Evolutionary conservation across 2,888 invertebrate genomes (phyloP), one percentile per base, ranked within the genome.

Genomic region (Harmothoe impar): DNA sequence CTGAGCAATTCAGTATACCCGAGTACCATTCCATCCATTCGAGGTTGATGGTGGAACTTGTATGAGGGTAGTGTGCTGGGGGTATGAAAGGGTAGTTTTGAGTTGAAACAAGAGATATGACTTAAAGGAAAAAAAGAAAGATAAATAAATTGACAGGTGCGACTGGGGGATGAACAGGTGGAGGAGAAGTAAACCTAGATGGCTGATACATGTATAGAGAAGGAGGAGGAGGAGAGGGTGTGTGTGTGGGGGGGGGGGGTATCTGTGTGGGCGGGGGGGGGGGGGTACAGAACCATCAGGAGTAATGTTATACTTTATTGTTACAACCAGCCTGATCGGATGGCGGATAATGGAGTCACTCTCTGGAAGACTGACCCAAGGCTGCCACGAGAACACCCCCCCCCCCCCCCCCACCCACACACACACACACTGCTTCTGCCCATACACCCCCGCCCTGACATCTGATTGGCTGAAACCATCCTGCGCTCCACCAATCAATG

Each of bases 301-400:
- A 29, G 84, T 84, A 51, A 72, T 29, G 84, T 23, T 84, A 51
- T 35, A 84, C 51, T 84, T 84, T 84, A 84, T 84, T 84, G 84
- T 84, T 25, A 17, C 33, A n/a, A 23, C 43, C 84, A 84, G 84
- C 17, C 29, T 12, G 43, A 23, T 84, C 43, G 84, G 51, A 17
- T 20, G 20, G 54, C 29, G 54, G 56, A 86, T 23, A 86, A 86
- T 86, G 54, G 33, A 54, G 25, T 52, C 86, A 86, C 56, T 52
- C 54, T 86, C 86, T 29, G 86, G 86, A 86, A 86, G 86, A 86
- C 23, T 29, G 29, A 52, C 52, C 86, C 52, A 12, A 10, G 52
- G 17, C 54, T 23, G 52, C 0, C 86, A 86, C 86, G 31, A 29
- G 15, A 81, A 81, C 33, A 3, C 20, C 54, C 86, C 17, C 52